Conservation (phyloP, 2,797 vertebrate species). For the Dipus sagitta region DNA sequence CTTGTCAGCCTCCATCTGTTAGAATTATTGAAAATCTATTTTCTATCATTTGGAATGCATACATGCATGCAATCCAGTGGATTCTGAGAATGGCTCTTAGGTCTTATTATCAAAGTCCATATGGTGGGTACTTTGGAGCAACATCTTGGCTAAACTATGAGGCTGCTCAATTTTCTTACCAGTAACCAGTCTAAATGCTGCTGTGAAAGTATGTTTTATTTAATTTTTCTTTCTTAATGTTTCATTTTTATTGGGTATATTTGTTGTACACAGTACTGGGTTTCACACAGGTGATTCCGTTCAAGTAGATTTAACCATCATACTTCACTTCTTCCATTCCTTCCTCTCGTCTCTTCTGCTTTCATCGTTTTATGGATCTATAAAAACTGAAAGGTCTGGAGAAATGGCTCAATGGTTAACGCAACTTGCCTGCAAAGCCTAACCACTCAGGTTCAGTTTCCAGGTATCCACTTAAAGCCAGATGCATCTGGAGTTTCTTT, state of each 20-base stretch:
- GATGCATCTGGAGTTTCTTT: too few relatives aligned
- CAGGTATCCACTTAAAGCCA: too few relatives aligned
- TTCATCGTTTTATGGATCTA: too few relatives aligned
- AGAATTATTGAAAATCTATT: neutral
- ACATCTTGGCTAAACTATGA: neutral
- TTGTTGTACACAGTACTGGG: neutral
- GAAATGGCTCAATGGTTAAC: too few relatives aligned
- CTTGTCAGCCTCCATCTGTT: neutral
- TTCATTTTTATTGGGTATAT: neutral
- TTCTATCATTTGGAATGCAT: neutral
- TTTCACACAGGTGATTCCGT: neutral
- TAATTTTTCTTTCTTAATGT: neutral
- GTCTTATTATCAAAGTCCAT: neutral
- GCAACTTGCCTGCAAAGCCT: too few relatives aligned
- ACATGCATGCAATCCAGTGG: neutral
- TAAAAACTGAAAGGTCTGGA: too few relatives aligned
- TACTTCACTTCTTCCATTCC: neutral
- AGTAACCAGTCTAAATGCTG: neutral
- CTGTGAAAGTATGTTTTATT: neutral
- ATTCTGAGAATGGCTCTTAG: too few relatives aligned
- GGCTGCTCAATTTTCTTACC: neutral
- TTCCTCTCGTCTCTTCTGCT: too few relatives aligned
- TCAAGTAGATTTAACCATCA: neutral
- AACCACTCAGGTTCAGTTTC: too few relatives aligned
- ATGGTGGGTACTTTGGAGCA: neutral